These are phyloP conservation scores for Sparidentex hasta DNA, from an alignment of 2,797 vertebrate genomes.

Conservation along the genomic window DNA sequence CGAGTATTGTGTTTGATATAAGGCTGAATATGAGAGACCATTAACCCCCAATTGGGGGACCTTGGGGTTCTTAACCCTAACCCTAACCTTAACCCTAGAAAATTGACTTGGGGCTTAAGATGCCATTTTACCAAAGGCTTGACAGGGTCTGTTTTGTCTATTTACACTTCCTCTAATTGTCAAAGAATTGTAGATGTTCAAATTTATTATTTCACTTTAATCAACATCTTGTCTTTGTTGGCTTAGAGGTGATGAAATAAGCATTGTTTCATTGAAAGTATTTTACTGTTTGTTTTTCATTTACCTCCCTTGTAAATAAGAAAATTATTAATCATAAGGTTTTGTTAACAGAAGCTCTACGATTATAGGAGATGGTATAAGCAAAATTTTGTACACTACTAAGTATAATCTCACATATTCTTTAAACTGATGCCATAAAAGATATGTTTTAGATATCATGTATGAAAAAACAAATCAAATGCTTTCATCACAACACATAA, in stretches of 20 bases:
- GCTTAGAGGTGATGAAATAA: not conserved
- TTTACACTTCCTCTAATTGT: not conserved
- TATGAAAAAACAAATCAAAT: no score
- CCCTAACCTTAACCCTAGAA: no score
- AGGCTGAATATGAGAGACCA: not conserved
- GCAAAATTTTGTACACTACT: not conserved
- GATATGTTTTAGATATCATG: no score
- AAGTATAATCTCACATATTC: not conserved
- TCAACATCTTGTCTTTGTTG: no score
- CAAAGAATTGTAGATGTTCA: not conserved
- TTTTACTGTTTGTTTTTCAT: no score
- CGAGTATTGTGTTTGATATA: not conserved
- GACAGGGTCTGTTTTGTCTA: no score
- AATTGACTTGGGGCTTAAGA: no score
- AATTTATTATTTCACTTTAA: not conserved
- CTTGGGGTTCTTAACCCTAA: no score
- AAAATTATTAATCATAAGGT: no score
- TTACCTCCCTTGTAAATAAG: no score
- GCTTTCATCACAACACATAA: no score
- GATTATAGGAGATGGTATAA: not conserved
- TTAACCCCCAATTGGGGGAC: no score
- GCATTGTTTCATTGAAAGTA: not conserved
- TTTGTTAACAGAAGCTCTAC: not conserved
- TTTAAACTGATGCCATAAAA: not conserved
- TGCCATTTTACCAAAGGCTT: not conserved